Evolutionary conservation across 2,888 invertebrate genomes (phyloP), one percentile per base, ranked within the genome.

Genomic region (Beris chalybata): DNA sequence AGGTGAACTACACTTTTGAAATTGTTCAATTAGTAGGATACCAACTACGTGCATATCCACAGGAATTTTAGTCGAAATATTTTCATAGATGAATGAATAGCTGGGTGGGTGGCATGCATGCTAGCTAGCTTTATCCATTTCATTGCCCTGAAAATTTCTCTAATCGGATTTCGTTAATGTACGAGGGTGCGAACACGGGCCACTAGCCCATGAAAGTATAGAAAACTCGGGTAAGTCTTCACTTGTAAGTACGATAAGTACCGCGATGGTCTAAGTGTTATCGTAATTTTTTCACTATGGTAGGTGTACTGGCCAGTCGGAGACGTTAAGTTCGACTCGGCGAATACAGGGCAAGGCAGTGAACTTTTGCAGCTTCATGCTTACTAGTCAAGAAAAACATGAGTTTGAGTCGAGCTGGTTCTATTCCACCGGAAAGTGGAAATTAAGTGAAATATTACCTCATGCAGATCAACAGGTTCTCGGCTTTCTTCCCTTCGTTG

Each of bases 401-500:
- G 22, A 22, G 22, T 22, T 22, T 2, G 22, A 22, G 38, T 38
- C 38, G 38, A 38, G 7, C 38, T 38, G 38, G 9, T 9, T 43
- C 13, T 38, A 61, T 50, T 61, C 61, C n/a, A 50, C 61, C 61
- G 61, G 61, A 61, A 61, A 61, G 52, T 61, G 61, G 61, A 50
- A 50, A 61, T 61, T 61, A 50, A 61, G 30, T 30, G 61, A 50
- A 61, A 52, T 30, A 61, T 52, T 61, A 61, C 61, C 52, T 61
- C 61, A 61, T 52, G 52, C 52, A 38, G 22, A 61, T 61, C 61
- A 61, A 61, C 61, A 61, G 61, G 61, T 61, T 61, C 32, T 43
- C 58, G 31, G 13, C 12, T 29, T 7, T 30, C 53, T 53, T 31
- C 53, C 9, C 53, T 53, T 6, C 11, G n/a, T 31, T 6, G 53